Evolutionary conservation across 2,797 vertebrate genomes (phyloP).

Genomic region (Scolopax rusticola): DNA sequence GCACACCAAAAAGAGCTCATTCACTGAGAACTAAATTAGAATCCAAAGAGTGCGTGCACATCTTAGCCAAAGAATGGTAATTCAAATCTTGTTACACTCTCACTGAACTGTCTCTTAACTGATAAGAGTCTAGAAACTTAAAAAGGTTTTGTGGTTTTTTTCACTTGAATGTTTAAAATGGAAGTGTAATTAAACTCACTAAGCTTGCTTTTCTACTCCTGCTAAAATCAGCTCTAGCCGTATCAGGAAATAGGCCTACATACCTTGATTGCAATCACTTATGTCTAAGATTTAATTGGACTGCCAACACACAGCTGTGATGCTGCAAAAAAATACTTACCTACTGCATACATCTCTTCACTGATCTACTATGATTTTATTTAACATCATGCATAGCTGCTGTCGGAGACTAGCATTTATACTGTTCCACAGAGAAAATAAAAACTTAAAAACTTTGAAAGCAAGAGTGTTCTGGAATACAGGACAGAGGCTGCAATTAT

Average conservation of each 20-base stretch:
- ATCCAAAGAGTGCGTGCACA: neutral
- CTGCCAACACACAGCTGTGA: neutral
- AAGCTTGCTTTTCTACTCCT: neutral
- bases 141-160: neutral
- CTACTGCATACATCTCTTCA: neutral
- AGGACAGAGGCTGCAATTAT: neutral
- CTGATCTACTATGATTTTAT: neutral
- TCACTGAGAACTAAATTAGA: neutral
- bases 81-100: neutral
- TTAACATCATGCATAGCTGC: neutral
- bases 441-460: neutral
- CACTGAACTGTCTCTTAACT: neutral
- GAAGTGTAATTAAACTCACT: neutral
- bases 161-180: neutral
- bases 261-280: neutral
- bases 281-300: neutral
- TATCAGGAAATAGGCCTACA: neutral
- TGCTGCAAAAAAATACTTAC: neutral
- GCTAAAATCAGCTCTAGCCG: neutral
- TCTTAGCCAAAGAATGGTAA: neutral
- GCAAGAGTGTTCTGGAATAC: neutral
- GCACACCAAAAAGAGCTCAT: neutral
- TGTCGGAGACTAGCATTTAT: neutral
- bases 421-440: neutral
- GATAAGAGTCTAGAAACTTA: neutral